Evolutionary conservation across 2,888 invertebrate genomes (phyloP).

Genomic region (Baronia brevicornis): DNA sequence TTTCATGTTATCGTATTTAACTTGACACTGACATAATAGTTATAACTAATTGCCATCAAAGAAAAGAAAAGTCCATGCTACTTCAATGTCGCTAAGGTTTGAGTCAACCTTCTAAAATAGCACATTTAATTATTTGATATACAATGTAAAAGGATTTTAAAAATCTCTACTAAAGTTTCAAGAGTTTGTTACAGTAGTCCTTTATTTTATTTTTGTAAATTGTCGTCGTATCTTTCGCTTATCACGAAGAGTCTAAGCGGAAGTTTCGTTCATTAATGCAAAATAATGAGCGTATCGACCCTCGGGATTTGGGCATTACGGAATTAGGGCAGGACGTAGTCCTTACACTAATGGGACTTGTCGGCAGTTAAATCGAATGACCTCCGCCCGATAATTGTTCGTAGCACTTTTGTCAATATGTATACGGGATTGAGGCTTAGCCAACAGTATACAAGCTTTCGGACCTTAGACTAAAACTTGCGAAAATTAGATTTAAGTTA

Average conservation of each 20-base stretch:
- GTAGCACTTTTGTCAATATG: conserved; percentile 16
- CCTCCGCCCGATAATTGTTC: conserved; percentile 40
- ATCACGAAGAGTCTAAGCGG: conserved; percentile 50
- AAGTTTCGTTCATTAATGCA: conserved; percentile 63
- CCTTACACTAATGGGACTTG: conserved; percentile 50
- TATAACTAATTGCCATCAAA: no score
- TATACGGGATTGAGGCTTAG: conserved; percentile 23
- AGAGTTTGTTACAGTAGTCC: conserved; percentile 19
- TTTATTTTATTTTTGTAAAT: conserved; percentile 34
- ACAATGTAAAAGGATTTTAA: no score
- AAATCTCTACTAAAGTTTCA: conserved; percentile 11
- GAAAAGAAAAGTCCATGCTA: no score
- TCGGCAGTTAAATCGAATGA: conserved; percentile 40
- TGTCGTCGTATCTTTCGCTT: conserved; percentile 49
- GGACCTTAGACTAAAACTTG: conserved; percentile 2
- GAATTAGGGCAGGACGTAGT: conserved; percentile 42
- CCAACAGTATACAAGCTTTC: no score
- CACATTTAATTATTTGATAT: no score
- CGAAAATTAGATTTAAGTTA: no score
- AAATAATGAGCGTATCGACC: conserved; percentile 61
- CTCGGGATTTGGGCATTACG: conserved; percentile 40
- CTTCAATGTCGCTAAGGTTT: no score
- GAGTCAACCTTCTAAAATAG: no score
- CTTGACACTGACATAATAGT: no score
- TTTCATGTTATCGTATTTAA: no score